Conservation (phyloP, 2,113 vertebrate genomes). For the Pygoscelis adeliae region DNA sequence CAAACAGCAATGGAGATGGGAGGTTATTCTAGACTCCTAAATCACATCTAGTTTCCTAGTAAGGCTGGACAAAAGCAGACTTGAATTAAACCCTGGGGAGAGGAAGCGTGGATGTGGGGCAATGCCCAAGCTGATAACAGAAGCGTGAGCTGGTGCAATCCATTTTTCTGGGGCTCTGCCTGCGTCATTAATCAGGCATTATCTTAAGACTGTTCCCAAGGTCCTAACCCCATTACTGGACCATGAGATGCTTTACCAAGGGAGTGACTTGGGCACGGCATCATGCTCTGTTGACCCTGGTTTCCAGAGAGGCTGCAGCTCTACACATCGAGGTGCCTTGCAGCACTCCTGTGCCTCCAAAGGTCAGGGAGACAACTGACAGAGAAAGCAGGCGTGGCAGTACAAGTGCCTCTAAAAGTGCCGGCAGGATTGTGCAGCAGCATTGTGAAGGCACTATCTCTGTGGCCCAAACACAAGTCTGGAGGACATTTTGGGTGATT, state of each 20-base stretch:
- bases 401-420: neutral
- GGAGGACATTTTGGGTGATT: neutral
- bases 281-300: neutral
- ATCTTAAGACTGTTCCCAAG: neutral
- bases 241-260: neutral
- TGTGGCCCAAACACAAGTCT: neutral
- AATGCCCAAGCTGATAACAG: neutral
- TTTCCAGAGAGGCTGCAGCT: neutral
- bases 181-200: neutral
- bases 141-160: neutral
- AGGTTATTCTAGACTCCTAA: neutral
- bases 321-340: rapidly evolving
- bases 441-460: neutral
- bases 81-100: neutral
- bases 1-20: neutral
- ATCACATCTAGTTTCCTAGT: neutral
- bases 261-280: neutral
- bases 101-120: neutral
- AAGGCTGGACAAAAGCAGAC: neutral
- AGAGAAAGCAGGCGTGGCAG: neutral
- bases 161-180: neutral
- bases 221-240: neutral
- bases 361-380: neutral
- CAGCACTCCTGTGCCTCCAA: neutral
- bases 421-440: neutral